Percentiles rank a stretch among this genome's conserved stretches.
Evolutionary conservation across 1,140 invertebrate genomes (phyloP).

Genomic region (Orussus abietinus): DNA sequence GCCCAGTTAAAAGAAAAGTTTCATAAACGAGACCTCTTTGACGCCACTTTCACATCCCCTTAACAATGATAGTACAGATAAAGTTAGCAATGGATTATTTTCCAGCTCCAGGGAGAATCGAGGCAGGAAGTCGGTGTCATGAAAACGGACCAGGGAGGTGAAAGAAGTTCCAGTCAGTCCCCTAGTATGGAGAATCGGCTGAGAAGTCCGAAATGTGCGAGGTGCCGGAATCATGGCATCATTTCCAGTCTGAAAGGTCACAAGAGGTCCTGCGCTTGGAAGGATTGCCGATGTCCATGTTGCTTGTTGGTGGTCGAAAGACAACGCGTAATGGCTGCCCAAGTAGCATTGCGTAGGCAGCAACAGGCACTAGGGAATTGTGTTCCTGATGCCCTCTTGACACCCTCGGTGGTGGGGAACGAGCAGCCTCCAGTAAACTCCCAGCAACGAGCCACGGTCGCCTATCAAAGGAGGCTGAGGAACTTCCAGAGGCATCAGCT

Average conservation of each 20-base stretch:
- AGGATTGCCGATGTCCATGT: constrained; percentile 78
- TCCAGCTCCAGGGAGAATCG: too few species aligned
- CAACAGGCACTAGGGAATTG: constrained; percentile 56
- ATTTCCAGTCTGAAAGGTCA: constrained; percentile 86
- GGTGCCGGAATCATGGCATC: constrained; percentile 85
- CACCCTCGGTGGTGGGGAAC: constrained; percentile 12
- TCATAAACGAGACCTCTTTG: too few species aligned
- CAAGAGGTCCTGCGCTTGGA: constrained; percentile 75
- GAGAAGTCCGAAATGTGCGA: constrained; percentile 81
- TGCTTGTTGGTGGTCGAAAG: constrained; percentile 84
- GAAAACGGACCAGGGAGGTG: constrained; percentile 8
- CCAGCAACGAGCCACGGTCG: constrained; percentile 52
- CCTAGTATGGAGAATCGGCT: constrained; percentile 38
- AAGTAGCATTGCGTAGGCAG: constrained; percentile 62
- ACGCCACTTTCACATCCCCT: too few species aligned
- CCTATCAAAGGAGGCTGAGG: constrained; percentile 59
- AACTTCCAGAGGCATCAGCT: constrained; percentile 58
- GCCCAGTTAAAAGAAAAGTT: too few species aligned
- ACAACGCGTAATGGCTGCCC: constrained; percentile 84
- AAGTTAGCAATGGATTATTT: too few species aligned
- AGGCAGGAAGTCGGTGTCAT: too few species aligned
- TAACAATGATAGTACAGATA: too few species aligned
- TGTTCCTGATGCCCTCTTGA: constrained; percentile 18
- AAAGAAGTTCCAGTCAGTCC: neutral
- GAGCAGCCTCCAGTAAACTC: constrained; percentile 14